Conservation (phyloP, 2,888 invertebrate species). For the Ophion ventricosus region DNA sequence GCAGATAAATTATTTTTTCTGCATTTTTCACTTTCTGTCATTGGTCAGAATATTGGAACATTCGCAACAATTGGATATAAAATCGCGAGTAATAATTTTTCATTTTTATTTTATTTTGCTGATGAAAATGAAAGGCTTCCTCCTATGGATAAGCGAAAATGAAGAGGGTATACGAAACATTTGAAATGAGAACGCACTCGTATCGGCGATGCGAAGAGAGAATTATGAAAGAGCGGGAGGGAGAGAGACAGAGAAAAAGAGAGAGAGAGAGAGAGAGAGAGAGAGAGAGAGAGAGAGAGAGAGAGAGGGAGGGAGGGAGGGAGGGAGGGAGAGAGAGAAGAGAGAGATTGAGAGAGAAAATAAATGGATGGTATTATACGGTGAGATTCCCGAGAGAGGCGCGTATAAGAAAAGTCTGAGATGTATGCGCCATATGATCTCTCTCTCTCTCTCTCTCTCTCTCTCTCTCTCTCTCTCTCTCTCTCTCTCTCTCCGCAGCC, state of each 20-base stretch:
- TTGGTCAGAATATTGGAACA: neutral
- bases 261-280: too few relatives aligned
- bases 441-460: too few relatives aligned
- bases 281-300: too few relatives aligned
- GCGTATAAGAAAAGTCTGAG: constrained; percentile 5
- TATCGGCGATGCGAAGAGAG: constrained; percentile 58
- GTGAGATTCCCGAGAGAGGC: constrained; percentile 19
- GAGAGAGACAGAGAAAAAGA: too few relatives aligned
- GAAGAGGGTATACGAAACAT: constrained; percentile 4
- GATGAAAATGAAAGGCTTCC: neutral
- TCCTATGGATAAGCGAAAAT: neutral
- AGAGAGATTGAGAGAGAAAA: constrained; percentile 13
- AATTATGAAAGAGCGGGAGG: constrained; percentile 61
- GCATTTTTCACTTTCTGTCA: too few relatives aligned
- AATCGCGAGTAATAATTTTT: neutral
- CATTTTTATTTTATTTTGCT: neutral
- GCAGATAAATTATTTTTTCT: too few relatives aligned
- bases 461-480: too few relatives aligned
- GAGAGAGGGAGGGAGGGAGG: too few relatives aligned
- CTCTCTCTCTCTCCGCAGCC: constrained; percentile 31
- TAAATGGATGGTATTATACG: constrained; percentile 67
- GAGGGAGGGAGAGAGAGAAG: too few relatives aligned
- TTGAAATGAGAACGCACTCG: constrained; percentile 20
- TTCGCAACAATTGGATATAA: neutral
- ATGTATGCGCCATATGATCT: constrained; percentile 31